Evolutionary conservation across 2,797 vertebrate genomes (phyloP), one percentile per base, ranked within the genome.

Genomic region (Tympanoctomys barrerae): DNA sequence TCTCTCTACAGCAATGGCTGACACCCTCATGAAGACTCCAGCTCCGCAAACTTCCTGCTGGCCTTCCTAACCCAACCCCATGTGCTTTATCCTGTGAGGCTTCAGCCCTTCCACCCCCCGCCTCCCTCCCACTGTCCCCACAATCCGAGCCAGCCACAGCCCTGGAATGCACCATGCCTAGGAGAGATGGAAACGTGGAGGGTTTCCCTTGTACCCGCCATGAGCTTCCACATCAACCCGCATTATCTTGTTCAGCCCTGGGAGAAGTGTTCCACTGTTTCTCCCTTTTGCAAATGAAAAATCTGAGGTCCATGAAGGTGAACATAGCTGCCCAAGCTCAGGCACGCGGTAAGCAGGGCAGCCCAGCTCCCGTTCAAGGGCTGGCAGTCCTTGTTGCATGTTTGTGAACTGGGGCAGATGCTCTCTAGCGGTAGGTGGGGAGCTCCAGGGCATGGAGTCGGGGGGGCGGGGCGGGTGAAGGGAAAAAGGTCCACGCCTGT

Each of bases 381-480:
- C 89, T 87, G 28, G 33, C 62, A 1, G 7, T 87, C 52, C 18
- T 26, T 5, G 3, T 7, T 0, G 3, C 12, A 16, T 14, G 52
- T 11, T 22, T 42, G 39, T 33, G 85, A 31, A 66, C 78, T 70
- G 22, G 24, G 18, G 5, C 7, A 31, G 46, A 66, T 11, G 39
- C 16, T 64, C 26, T 6, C 22, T 12, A 22, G 22, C 8, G 3
- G 46, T 4, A 6, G 62, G 16, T 14, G 8, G 21, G 61, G 36
- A 31, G 7, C 12, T 31, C 33, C 39, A 31, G 70, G 70, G 7
- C 12, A 7, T 1, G 19, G n/a, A 16, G 19, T 12, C 0, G 0
- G 24, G 54, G 0, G 24, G 42, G 2, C 1, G 0, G 36, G 2
- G 24, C 42, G n/a, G n/a, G n/a, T 2, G 28, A 31, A 42, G 24